These are phyloP conservation scores for Acipenser ruthenus DNA, from an alignment of 2,797 vertebrate species.

Conservation along the genomic window DNA sequence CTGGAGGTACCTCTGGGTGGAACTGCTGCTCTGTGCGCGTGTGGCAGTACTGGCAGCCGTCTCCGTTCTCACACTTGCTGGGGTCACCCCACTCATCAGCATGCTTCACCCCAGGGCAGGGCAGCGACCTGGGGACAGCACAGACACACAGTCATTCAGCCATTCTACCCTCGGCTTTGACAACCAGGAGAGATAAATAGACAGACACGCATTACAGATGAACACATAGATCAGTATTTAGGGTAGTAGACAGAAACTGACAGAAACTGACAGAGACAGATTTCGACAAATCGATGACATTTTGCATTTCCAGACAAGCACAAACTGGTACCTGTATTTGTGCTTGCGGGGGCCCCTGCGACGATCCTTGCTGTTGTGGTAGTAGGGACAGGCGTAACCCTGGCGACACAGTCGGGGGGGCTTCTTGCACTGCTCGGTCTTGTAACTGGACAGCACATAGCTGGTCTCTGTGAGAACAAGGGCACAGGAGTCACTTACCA, in stretches of 20 bases:
- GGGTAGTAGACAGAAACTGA: not conserved
- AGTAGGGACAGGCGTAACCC: conserved; percentile 96
- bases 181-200: too few species aligned
- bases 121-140: conserved; percentile 68
- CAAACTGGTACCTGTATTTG: conserved; percentile 81
- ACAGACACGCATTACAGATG: too few species aligned
- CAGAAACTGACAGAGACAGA: not conserved
- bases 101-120: conserved; percentile 92
- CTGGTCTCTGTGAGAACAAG: conserved; percentile 69
- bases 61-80: conserved; percentile 91
- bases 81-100: conserved; percentile 98
- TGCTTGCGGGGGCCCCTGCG: conserved; percentile 92
- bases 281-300: not conserved
- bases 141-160: not conserved
- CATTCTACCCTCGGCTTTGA: not conserved
- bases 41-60: conserved; percentile 93
- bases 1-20: conserved; percentile 84
- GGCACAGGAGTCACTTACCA: too few species aligned
- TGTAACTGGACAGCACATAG: conserved; percentile 94
- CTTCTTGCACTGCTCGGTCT: conserved; percentile 97
- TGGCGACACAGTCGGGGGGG: conserved; percentile 93
- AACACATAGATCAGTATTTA: too few species aligned
- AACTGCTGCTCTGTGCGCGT: conserved; percentile 97
- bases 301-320: too few species aligned
- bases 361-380: conserved; percentile 97